Evolutionary conservation across 2,113 vertebrate species (phyloP).

Genomic region (Campylorhamphus procurvoides): DNA sequence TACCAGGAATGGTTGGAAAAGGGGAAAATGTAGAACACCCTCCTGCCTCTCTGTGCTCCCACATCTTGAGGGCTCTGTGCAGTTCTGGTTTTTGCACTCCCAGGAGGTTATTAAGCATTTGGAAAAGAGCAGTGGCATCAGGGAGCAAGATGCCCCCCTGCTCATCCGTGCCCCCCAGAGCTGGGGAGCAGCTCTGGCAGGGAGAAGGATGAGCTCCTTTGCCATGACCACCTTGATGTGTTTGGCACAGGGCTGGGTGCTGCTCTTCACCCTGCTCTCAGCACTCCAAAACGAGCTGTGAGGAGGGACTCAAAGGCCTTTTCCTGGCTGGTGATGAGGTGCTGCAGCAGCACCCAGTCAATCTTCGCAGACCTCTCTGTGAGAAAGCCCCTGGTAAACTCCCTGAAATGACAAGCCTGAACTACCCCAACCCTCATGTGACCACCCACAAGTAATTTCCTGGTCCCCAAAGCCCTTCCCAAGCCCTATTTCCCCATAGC

Average conservation of each 20-base stretch:
- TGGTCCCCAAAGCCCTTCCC: neutral
- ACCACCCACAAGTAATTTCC: neutral
- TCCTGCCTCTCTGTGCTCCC: neutral
- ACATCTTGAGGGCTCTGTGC: neutral
- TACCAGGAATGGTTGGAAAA: neutral
- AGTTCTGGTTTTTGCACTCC: neutral
- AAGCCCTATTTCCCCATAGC: neutral
- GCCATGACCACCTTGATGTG: accelerated
- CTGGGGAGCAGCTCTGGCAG: neutral
- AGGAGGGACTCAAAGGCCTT: neutral
- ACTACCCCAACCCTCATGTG: neutral
- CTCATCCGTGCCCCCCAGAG: no score
- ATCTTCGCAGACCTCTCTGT: neutral
- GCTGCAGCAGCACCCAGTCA: neutral
- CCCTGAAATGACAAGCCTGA: neutral
- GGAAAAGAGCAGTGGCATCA: neutral
- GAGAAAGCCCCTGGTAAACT: neutral
- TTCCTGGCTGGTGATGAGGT: neutral
- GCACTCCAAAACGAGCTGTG: accelerated
- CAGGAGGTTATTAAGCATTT: neutral
- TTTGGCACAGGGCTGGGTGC: accelerated
- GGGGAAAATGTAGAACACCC: neutral
- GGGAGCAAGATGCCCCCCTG: neutral
- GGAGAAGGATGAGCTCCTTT: neutral
- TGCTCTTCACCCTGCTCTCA: neutral